A percentile compares a stretch with the other conserved stretches of the same genome.
These are phyloP conservation scores for Seira ritae DNA, from an alignment of 2,888 invertebrate species.

Conservation along the genomic window DNA sequence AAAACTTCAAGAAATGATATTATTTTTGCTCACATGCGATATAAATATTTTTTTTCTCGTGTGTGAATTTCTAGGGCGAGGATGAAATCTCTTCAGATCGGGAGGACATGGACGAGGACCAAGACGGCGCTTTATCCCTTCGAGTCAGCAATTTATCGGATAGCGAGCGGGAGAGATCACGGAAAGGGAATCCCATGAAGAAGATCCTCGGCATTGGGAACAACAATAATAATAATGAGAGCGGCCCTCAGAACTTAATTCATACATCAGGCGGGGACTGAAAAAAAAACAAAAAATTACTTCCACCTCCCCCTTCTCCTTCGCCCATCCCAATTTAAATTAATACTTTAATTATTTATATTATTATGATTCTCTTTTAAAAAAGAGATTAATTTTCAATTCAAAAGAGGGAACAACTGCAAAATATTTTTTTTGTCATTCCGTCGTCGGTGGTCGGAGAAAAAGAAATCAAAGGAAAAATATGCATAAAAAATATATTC, in stretches of 20 bases:
- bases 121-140: slow-evolving; percentile 60
- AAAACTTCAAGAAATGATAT: background rate
- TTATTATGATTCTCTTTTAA: too few species aligned
- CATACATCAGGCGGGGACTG: slow-evolving; percentile 67
- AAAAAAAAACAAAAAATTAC: slow-evolving; percentile 17
- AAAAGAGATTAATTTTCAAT: background rate
- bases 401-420: background rate
- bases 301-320: background rate
- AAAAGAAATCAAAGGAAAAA: too few species aligned
- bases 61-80: slow-evolving; percentile 57
- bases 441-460: background rate
- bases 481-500: too few species aligned
- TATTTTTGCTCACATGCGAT: slow-evolving; percentile 28
- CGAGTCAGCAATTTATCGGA: slow-evolving; percentile 64
- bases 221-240: slow-evolving; percentile 72
- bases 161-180: slow-evolving; percentile 67
- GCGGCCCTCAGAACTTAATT: slow-evolving; percentile 60
- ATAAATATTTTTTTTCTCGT: background rate
- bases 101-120: slow-evolving; percentile 70
- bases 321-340: background rate
- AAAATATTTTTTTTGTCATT: background rate
- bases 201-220: slow-evolving; percentile 71
- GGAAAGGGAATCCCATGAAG: slow-evolving; percentile 73
- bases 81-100: slow-evolving; percentile 68
- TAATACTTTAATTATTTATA: slow-evolving; percentile 1